Evolutionary conservation across 1,140 invertebrate species (phyloP), one percentile per base, ranked within the genome.

Genomic region (Temnothorax nylanderi): DNA sequence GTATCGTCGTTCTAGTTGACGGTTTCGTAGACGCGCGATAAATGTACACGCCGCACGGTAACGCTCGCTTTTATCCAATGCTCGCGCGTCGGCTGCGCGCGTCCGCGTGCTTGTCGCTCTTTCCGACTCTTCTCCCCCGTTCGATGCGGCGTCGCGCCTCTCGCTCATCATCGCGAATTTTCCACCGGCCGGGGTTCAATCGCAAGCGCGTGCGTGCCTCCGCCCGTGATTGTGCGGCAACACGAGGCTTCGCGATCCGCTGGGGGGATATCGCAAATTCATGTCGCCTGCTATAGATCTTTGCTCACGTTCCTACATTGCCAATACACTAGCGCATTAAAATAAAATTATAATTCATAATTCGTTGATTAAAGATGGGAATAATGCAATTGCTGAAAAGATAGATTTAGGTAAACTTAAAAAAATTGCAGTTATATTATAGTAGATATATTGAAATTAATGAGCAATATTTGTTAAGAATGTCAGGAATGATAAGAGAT

Each of bases 61-160:
- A 89, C 89, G 91, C 92, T 87, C 89, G 93, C 92, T 95, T 94
- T 94, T 94, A 95, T 95, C 92, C 65, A 91, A 91, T 85, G 90
- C 92, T 86, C 76, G 84, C 65, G 75, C 80, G 60, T 67, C 51
- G 65, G 85, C 84, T 71, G 90, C 87, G 92, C 88, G 91, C 89
- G 89, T 88, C 87, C 91, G 89, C 91, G 85, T 72, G 87, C 74
- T 37, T 41, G 41, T 65, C 58, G 71, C 32, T 32, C 65, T 34
- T 74, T 69, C 47, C 41, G 37, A 16, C 77, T 34, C 67, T 54
- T 71, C 64, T 76, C 58, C 10, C 60, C 26, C 64, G 21, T 34
- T 32, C 32, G 41, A 65, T 51, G 51, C 69, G 54, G 44, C 60
- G 47, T 62, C 41, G 2, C 56, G 49, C 7, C 64, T 49, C 56